These are phyloP conservation scores for Jordanella pulchra DNA, from an alignment of 2,797 vertebrate genomes.

Conservation along the genomic window DNA sequence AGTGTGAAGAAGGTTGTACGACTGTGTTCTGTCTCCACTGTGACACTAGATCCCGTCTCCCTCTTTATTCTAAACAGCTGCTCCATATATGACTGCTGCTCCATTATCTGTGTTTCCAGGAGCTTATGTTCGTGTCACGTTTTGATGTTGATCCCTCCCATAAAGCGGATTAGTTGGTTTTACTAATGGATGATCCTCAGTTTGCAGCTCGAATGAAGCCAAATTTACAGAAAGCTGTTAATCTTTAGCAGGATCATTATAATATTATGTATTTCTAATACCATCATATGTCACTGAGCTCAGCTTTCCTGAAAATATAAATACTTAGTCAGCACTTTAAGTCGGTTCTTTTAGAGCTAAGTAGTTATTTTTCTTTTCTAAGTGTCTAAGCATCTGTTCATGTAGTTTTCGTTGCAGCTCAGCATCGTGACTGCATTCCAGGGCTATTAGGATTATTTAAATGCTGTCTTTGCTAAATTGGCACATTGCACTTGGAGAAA, in stretches of 20 bases:
- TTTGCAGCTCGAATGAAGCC: slow-evolving; percentile 44
- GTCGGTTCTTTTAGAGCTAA: slow-evolving; percentile 11
- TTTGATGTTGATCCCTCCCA: slow-evolving; percentile 43
- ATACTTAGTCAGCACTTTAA: slow-evolving; percentile 47
- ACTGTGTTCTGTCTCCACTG: slow-evolving; percentile 12
- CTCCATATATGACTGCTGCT: slow-evolving; percentile 7
- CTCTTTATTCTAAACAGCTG: slow-evolving; percentile 17
- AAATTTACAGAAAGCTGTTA: slow-evolving; percentile 48
- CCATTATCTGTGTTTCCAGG: neutral
- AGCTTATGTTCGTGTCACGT: slow-evolving; percentile 19
- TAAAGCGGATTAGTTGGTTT: slow-evolving; percentile 42
- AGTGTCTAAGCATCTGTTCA: slow-evolving; percentile 30
- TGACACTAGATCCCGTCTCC: slow-evolving; percentile 30
- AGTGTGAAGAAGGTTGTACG: slow-evolving; percentile 24
- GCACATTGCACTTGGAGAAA: slow-evolving; percentile 21
- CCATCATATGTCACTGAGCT: slow-evolving; percentile 38
- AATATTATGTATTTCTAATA: slow-evolving; percentile 51
- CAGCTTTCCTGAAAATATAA: slow-evolving; percentile 23
- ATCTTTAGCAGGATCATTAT: slow-evolving; percentile 54
- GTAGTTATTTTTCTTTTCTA: slow-evolving; percentile 20
- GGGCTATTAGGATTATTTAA: slow-evolving; percentile 47
- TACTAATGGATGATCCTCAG: slow-evolving; percentile 36
- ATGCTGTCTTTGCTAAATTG: slow-evolving; percentile 40
- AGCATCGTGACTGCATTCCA: slow-evolving; percentile 20
- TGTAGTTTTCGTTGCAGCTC: slow-evolving; percentile 33